Evolutionary conservation across 2,113 vertebrate species (phyloP).

Genomic region (Notiomystis cincta): DNA sequence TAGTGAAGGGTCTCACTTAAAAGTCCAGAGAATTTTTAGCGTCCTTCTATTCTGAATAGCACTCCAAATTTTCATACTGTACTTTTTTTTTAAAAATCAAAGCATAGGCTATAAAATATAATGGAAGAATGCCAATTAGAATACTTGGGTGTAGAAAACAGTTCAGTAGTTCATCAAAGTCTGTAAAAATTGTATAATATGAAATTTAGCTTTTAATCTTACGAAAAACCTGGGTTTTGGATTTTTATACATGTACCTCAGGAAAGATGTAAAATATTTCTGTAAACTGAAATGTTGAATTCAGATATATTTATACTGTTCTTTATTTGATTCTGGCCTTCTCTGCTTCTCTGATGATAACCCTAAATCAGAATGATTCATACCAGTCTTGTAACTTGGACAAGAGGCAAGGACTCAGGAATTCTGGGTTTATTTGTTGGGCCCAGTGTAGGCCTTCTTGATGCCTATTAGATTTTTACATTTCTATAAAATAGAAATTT

Average conservation of each 20-base stretch:
- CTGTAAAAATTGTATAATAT: neutral
- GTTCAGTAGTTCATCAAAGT: neutral
- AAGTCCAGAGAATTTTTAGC: neutral
- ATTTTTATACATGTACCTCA: neutral
- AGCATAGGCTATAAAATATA: neutral
- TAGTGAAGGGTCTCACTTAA: neutral
- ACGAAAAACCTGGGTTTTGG: neutral
- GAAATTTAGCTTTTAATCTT: neutral
- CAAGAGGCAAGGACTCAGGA: neutral
- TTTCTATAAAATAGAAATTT: neutral
- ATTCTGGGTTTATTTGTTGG: neutral
- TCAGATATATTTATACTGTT: neutral
- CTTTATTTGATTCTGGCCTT: neutral
- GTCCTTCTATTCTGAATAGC: neutral
- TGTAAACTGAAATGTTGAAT: neutral
- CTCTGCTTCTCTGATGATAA: neutral
- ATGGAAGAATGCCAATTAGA: neutral
- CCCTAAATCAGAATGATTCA: neutral
- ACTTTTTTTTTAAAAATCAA: neutral
- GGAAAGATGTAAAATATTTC: neutral
- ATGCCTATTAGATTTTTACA: neutral
- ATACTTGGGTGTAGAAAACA: neutral
- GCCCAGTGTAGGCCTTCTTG: neutral
- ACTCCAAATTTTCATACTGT: neutral
- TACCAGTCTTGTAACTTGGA: neutral